Evolutionary conservation across 2,113 vertebrate genomes (phyloP), one percentile per base, ranked within the genome.

Genomic region (Microtus montanus): DNA sequence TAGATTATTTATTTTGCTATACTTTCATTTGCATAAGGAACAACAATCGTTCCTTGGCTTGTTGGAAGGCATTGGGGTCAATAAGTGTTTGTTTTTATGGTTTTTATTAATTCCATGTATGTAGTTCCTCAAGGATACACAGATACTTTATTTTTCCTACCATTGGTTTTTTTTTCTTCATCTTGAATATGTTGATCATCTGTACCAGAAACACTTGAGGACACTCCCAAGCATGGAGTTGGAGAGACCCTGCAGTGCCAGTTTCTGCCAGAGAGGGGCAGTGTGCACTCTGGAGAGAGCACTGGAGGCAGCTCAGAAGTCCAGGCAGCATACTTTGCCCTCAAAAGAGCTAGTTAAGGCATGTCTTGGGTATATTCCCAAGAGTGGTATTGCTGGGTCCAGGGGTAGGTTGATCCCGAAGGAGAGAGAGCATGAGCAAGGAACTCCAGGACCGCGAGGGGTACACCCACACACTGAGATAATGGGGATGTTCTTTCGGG

Each of bases 221-320:
- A 58, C 19, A 26, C 71, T 84, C 41, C 54, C 19, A 35, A 17
- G 41, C 24, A 70, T 19, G 61, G n/a, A 13, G 24, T 61, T 54
- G n/a, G 66, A 88, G 61, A 24, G 80, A 86, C 49, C 38, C 20
- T 74, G 80, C 22, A 86, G 85, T 96, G 74, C 78, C 14, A 0
- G 4, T 14, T 92, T 58, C 28, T 74, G 30, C 88, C 92, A 93
- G 92, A 93, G 58, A 92, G 92, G 79, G 93, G 92, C 80, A 86
- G 92, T 93, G 77, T 73, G n/a, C 20, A 78, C 89, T 82, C 64
- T 15, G 75, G 63, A 26, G 6, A 4, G 17, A 49, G 22, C 20
- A 10, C 26, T 66, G 30, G 2, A 33, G 41, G 30, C 44, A 22
- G n/a, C 38, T 68, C 71, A 8, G 64, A n/a, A 74, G 58, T 47